Conservation (phyloP, 2,797 vertebrate genomes). For the Triplophysa bombifrons region DNA sequence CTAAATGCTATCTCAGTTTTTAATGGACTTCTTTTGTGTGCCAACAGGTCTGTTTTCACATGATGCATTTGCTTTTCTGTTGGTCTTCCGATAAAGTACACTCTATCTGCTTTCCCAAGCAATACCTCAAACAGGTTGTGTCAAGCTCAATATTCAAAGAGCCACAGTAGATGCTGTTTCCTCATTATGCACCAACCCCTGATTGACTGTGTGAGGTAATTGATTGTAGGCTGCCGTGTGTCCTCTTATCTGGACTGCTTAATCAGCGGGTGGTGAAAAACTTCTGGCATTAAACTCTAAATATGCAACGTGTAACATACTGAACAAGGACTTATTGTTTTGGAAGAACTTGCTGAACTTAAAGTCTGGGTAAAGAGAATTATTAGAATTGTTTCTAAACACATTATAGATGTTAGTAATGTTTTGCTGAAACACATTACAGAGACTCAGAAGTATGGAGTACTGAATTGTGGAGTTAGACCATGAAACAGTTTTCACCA, state of each 20-base stretch:
- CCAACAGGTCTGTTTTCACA: constrained; percentile 41
- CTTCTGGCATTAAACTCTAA: constrained; percentile 1
- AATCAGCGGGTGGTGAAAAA: constrained; percentile 43
- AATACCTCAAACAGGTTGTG: constrained; percentile 37
- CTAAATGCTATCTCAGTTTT: constrained; percentile 28
- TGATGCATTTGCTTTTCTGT: constrained; percentile 39
- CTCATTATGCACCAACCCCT: constrained; percentile 53
- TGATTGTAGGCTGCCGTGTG: constrained; percentile 49
- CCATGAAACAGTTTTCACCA: no score
- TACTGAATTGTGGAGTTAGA: no score
- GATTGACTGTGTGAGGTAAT: constrained; percentile 59
- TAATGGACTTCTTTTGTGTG: constrained; percentile 49
- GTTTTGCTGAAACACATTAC: no score
- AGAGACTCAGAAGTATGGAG: no score
- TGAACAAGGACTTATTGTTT: background rate
- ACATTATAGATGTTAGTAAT: no score
- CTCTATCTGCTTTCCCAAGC: constrained; percentile 26
- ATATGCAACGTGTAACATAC: background rate
- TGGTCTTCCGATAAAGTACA: constrained; percentile 41
- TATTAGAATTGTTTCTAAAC: no score
- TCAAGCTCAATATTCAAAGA: constrained; percentile 39
- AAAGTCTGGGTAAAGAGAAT: no score
- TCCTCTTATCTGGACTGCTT: constrained; percentile 42
- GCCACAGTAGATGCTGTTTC: constrained; percentile 29
- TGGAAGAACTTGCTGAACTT: no score